phyloP scores from a whole-genome alignment of 2,113 vertebrate species.

The Pseudorhombus dupliciocellatus region DNA sequence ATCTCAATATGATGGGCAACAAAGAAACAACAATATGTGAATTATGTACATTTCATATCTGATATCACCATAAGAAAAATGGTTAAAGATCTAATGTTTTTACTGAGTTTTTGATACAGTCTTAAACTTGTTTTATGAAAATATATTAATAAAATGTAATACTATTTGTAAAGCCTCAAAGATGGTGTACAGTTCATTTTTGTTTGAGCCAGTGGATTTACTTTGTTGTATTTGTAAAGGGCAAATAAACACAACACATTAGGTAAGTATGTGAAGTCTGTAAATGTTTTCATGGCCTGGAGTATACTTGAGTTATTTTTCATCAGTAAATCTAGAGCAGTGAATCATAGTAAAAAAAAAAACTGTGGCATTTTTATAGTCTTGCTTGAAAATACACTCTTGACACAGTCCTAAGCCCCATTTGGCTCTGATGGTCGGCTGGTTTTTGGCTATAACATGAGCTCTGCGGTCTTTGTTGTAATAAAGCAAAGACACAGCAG shows the following conservation, averaged over 20 bases:
- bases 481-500: constrained; percentile 37
- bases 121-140: constrained; percentile 83
- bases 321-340: not conserved
- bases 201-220: constrained; percentile 14
- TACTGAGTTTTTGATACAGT: constrained; percentile 84
- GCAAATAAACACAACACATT: not conserved
- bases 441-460: constrained; percentile 25
- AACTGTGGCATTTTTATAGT: constrained; percentile 1
- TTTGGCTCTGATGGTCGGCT: constrained; percentile 26
- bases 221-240: not conserved
- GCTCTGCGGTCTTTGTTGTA: constrained; percentile 32
- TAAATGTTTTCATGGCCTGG: not conserved
- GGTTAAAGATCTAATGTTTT: constrained; percentile 82
- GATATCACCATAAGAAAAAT: constrained; percentile 76
- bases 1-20: constrained; percentile 68
- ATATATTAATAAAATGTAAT: constrained; percentile 83
- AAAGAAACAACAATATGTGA: constrained; percentile 74
- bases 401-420: constrained; percentile 8
- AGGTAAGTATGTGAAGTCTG: not conserved
- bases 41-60: constrained; percentile 82
- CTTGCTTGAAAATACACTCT: constrained; percentile 13
- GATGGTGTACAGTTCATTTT: constrained; percentile 49
- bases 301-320: constrained; percentile 4
- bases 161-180: constrained; percentile 81
- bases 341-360: not conserved